These are phyloP conservation scores for Rhopilema esculentum DNA, from an alignment of 30 jellyfish, hydroid and myxozoan species.

Conservation along the genomic window DNA sequence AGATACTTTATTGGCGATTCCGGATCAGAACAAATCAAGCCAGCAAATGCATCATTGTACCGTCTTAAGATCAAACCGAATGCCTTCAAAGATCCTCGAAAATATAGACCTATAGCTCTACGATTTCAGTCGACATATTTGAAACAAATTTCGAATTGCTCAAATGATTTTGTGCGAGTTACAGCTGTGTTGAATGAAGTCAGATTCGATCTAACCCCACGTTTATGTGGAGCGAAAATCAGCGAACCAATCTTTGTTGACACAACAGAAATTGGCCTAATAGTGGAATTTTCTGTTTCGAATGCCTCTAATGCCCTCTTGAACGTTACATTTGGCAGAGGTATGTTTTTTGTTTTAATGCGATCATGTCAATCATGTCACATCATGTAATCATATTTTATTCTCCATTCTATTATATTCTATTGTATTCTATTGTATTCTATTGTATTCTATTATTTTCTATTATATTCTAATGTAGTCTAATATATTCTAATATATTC, in stretches of 20 bases:
- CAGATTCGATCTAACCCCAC: constrained; percentile 12
- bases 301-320: not conserved
- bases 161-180: constrained; percentile 21
- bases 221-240: constrained; percentile 26
- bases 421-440: too few species aligned
- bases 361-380: not conserved
- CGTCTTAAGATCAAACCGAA: constrained; percentile 5
- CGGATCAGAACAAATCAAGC: not conserved
- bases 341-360: not conserved
- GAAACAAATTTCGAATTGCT: constrained; percentile 17
- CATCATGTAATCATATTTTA: not conserved
- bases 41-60: constrained; percentile 1
- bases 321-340: not conserved
- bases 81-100: not conserved
- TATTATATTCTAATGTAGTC: too few species aligned
- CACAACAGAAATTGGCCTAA: not conserved
- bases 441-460: too few species aligned
- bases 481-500: too few species aligned
- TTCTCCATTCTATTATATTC: too few species aligned
- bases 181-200: not conserved
- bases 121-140: constrained; percentile 18
- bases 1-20: not conserved
- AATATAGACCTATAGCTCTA: constrained; percentile 13
- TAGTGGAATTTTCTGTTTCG: not conserved
- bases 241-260: not conserved